phyloP scores from a whole-genome alignment of 2,797 vertebrate species.

The Sarcophilus harrisii region DNA sequence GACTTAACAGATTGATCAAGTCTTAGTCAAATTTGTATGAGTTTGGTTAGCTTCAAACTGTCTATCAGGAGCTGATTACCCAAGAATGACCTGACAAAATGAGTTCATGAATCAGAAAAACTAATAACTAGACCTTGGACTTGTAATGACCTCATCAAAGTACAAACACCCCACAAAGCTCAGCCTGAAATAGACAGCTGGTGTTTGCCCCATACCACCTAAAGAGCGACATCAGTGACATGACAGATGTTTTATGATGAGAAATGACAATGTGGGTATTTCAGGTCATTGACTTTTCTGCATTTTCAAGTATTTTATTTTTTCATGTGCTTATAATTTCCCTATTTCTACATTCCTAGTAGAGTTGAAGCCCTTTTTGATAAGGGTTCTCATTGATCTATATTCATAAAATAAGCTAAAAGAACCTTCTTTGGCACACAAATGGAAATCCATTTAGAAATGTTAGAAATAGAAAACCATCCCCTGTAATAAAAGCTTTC shows the following conservation, averaged over 20 bases:
- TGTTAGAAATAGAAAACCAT: conserved; percentile 34
- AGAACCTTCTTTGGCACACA: conserved; percentile 30
- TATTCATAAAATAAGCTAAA: conserved; percentile 61
- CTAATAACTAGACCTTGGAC: background rate
- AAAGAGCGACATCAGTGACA: background rate
- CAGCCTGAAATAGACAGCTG: background rate
- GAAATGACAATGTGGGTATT: conserved; percentile 33
- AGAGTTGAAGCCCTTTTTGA: conserved; percentile 5
- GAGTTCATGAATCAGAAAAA: background rate
- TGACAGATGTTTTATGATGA: conserved; percentile 35
- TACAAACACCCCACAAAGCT: background rate
- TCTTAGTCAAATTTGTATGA: background rate
- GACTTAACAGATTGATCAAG: background rate
- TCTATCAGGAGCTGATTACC: background rate
- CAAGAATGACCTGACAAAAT: background rate
- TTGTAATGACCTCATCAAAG: background rate
- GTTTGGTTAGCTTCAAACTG: background rate
- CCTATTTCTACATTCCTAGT: background rate
- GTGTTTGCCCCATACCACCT: background rate
- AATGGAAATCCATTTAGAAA: conserved; percentile 21
- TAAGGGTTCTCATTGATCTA: conserved; percentile 12
- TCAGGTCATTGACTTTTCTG: conserved; percentile 50
- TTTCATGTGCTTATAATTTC: background rate
- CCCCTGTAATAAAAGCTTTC: conserved; percentile 10
- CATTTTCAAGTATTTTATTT: conserved; percentile 37